Base-by-base conservation (phyloP, 2,797 vertebrate genomes). In the Sandelia bainsii region DNA sequence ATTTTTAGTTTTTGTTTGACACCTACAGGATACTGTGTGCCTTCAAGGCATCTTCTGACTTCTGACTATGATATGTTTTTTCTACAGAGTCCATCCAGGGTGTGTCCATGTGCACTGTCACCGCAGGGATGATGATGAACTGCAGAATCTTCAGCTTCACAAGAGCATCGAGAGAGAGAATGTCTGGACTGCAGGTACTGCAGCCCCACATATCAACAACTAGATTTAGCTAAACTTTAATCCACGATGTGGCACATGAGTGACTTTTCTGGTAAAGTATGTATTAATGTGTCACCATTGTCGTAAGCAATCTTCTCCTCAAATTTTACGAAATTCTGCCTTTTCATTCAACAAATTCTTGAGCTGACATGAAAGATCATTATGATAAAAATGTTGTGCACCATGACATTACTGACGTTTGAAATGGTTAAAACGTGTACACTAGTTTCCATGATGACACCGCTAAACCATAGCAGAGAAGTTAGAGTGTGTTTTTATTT, bases 71-170 rank as follows among this genome's bases (percentile, higher is more conserved):
- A 19, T 17, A 9, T 20, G 0, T 34, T 44, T 54, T 45, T 48
- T 46, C 61, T 12, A 1, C 79, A 95, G 94, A 93, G 6, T 61
- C 77, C 19, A 67, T 93, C 67, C 84, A 84, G 0, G 94, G 93
- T 9, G 29, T 95, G 68, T 85, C 90, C 32, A 39, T 94, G 52
- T 95, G 93, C 68, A 80, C 75, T 1, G 22, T 8, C 13, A 74
- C 81, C 0, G 34, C 81, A 4, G 90, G 86, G 16, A 89, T 86
- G 80, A 79, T 92, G 64, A 11, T 29, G 0, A 82, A 44, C 13
- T 95, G 92, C 76, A 73, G 23, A 27, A 73, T 60, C 0, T 1
- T 93, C 25, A 75, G 23, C 44, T 92, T 95, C 80, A 74, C 61
- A 10, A 89, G 22, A 45, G 25, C 64, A 0, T 85, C 84, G 0